Conservation (phyloP, 2,888 invertebrate species). For the Idaea straminata region DNA sequence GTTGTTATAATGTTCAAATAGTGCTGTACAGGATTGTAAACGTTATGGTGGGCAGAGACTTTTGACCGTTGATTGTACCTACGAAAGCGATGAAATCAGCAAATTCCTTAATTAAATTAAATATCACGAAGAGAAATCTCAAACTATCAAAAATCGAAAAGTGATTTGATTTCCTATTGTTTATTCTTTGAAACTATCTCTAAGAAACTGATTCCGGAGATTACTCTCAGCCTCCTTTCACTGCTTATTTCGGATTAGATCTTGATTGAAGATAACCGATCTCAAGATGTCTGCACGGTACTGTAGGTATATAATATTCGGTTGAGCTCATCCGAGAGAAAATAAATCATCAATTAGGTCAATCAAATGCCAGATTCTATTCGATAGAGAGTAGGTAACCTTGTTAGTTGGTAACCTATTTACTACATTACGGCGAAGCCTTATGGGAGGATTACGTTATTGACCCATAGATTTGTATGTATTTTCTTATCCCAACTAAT, state of each 20-base stretch:
- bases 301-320: slow-evolving; percentile 32
- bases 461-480: too few relatives aligned
- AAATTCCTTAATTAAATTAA: slow-evolving; percentile 54
- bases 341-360: slow-evolving; percentile 78
- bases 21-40: too few relatives aligned
- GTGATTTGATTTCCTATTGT: slow-evolving; percentile 67
- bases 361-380: slow-evolving; percentile 64
- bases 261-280: slow-evolving; percentile 73
- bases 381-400: slow-evolving; percentile 37
- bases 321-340: slow-evolving; percentile 64
- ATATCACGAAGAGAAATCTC: slow-evolving; percentile 59
- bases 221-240: slow-evolving; percentile 56
- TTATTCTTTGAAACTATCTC: slow-evolving; percentile 56
- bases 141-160: slow-evolving; percentile 56
- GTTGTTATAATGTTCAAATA: too few relatives aligned
- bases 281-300: slow-evolving; percentile 62
- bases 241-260: slow-evolving; percentile 74
- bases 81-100: slow-evolving; percentile 38
- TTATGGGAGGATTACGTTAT: too few relatives aligned
- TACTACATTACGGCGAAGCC: not conserved
- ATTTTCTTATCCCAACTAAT: too few relatives aligned
- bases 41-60: too few relatives aligned
- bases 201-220: slow-evolving; percentile 34
- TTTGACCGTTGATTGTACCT: too few relatives aligned
- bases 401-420: slow-evolving; percentile 19